Evolutionary conservation across 30 jellyfish, hydroid and myxozoan species (phyloP).

Genomic region (Hydractinia symbiolongicarpus): DNA sequence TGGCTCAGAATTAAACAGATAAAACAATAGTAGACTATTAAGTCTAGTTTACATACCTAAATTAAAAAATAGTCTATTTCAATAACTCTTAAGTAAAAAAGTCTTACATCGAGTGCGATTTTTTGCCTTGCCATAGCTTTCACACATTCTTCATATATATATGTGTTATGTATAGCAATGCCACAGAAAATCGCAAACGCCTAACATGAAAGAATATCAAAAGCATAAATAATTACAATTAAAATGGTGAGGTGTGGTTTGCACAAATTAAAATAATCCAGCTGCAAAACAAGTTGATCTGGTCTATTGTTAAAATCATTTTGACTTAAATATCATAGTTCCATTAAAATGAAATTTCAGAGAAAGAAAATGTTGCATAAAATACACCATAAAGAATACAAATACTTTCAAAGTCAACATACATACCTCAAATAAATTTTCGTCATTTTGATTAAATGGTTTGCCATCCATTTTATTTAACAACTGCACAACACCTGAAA

Average conservation of each 20-base stretch:
- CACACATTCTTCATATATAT: constrained; percentile 79
- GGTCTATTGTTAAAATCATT: too few relatives aligned
- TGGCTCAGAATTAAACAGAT: neutral
- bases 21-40: neutral
- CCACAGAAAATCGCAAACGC: constrained; percentile 98
- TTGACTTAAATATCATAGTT: too few relatives aligned
- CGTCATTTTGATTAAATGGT: constrained; percentile 94
- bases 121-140: constrained; percentile 89
- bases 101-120: constrained; percentile 83
- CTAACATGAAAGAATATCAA: constrained; percentile 24
- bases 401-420: neutral
- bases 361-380: too few relatives aligned
- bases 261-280: too few relatives aligned
- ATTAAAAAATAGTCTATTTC: neutral
- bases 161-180: constrained; percentile 92
- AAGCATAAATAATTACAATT: too few relatives aligned
- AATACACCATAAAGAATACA: neutral
- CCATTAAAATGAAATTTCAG: too few relatives aligned
- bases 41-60: neutral
- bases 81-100: neutral
- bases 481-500: constrained; percentile 91
- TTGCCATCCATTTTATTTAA: constrained; percentile 95
- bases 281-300: too few relatives aligned
- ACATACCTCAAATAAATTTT: constrained; percentile 81
- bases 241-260: too few relatives aligned